Percentiles rank a stretch among this genome's conserved stretches.
Conservation (phyloP, 2,888 invertebrate species). For the Lepetodrilus schrolli region DNA sequence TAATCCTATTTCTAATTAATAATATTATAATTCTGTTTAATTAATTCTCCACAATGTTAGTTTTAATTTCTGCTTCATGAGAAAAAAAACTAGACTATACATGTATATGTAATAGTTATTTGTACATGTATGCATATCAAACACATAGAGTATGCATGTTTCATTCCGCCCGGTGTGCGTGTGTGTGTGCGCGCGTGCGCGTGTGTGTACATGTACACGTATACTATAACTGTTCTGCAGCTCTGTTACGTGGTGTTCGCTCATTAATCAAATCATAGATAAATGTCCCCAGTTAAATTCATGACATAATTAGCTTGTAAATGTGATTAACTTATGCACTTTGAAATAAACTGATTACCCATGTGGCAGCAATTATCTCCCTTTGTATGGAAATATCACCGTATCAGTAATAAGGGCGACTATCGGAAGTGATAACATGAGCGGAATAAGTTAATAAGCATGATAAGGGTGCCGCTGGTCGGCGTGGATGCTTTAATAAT, state of each 20-base stretch:
- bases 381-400: background rate
- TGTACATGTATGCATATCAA: too few relatives aligned
- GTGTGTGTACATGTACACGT: constrained; percentile 9
- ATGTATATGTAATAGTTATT: too few relatives aligned
- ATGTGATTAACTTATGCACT: background rate
- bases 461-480: too few relatives aligned
- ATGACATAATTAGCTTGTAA: background rate
- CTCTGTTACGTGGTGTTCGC: background rate
- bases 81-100: too few relatives aligned
- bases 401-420: background rate
- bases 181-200: constrained; percentile 21
- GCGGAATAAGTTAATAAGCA: background rate
- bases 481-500: too few relatives aligned
- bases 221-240: too few relatives aligned
- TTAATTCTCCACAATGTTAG: too few relatives aligned
- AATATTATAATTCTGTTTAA: too few relatives aligned
- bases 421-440: background rate
- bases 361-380: background rate
- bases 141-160: too few relatives aligned
- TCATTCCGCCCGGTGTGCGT: constrained; percentile 17
- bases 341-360: background rate
- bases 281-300: background rate
- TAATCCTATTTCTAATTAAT: too few relatives aligned
- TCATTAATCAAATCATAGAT: background rate
- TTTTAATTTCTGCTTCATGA: too few relatives aligned